Conservation (phyloP, 2,113 vertebrate genomes). For the Siniperca chuatsi region DNA sequence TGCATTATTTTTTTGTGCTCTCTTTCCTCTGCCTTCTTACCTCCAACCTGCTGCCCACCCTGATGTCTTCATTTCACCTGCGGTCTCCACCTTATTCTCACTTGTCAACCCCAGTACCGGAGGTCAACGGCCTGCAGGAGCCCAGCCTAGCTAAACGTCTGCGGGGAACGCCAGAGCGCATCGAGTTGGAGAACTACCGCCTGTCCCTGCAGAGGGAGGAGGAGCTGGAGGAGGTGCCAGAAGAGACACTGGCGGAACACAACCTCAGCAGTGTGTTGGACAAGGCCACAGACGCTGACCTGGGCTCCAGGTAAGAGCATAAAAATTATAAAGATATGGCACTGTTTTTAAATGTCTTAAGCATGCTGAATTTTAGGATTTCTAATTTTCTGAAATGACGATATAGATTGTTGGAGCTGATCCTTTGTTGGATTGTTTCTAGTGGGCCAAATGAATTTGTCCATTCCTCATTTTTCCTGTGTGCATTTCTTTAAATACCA, state of each 20-base stretch:
- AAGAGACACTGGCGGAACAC: conserved; percentile 96
- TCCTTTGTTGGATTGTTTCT: neutral
- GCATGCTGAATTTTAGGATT: neutral
- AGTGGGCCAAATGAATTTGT: neutral
- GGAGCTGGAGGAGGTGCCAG: conserved; percentile 95
- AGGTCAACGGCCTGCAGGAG: conserved; percentile 92
- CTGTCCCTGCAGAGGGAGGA: conserved; percentile 91
- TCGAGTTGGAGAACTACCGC: conserved; percentile 97
- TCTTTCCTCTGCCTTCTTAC: conserved; percentile 22
- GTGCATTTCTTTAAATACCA: neutral
- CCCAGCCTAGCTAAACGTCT: conserved; percentile 91
- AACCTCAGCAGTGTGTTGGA: conserved; percentile 96
- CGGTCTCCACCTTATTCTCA: neutral
- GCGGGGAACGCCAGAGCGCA: conserved; percentile 93
- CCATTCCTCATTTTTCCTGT: neutral
- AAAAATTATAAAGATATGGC: fast-evolving
- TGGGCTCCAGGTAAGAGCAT: conserved; percentile 90
- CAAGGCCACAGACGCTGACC: conserved; percentile 88
- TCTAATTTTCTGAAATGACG: no score
- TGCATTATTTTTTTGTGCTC: conserved; percentile 10
- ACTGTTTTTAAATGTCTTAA: neutral
- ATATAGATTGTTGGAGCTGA: neutral
- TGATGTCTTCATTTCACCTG: conserved; percentile 7
- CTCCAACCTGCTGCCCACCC: neutral
- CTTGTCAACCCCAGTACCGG: conserved; percentile 78